Evolutionary conservation across 2,797 vertebrate genomes (phyloP).

Genomic region (Hydrophis major): DNA sequence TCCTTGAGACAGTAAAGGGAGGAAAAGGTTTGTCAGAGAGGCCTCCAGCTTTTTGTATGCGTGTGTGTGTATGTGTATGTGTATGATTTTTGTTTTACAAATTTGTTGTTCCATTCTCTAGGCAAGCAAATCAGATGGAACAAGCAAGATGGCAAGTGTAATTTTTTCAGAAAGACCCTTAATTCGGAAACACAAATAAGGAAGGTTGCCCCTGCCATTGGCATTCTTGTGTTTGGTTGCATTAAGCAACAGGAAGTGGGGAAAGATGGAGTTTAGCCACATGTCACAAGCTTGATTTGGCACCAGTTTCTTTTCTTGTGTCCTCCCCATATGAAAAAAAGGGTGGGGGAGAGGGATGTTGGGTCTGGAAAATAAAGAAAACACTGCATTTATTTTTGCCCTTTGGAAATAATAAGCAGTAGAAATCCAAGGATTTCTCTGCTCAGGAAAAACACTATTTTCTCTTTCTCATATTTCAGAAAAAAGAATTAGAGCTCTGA

Average conservation of each 20-base stretch:
- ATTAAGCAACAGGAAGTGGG: not conserved
- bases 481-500: not conserved
- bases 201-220: not conserved
- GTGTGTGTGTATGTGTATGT: not conserved
- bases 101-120: constrained; percentile 57
- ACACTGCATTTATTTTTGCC: not conserved
- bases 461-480: not conserved
- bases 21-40: constrained; percentile 1
- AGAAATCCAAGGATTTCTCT: not conserved
- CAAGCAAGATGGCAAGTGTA: constrained; percentile 47
- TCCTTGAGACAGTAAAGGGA: not conserved
- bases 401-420: not conserved
- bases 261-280: not conserved
- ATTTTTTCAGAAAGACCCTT: constrained; percentile 49
- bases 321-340: not conserved
- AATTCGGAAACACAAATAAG: not conserved
- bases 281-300: too few relatives aligned
- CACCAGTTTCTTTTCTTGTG: not conserved
- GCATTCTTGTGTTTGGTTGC: not conserved
- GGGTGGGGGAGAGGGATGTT: not conserved
- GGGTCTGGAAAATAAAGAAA: not conserved
- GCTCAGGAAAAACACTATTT: not conserved
- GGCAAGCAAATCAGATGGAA: constrained; percentile 52
- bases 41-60: constrained; percentile 43
- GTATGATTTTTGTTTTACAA: constrained; percentile 4